Base-by-base conservation (phyloP, 2,888 invertebrate genomes). In the Diarsia mendica region DNA sequence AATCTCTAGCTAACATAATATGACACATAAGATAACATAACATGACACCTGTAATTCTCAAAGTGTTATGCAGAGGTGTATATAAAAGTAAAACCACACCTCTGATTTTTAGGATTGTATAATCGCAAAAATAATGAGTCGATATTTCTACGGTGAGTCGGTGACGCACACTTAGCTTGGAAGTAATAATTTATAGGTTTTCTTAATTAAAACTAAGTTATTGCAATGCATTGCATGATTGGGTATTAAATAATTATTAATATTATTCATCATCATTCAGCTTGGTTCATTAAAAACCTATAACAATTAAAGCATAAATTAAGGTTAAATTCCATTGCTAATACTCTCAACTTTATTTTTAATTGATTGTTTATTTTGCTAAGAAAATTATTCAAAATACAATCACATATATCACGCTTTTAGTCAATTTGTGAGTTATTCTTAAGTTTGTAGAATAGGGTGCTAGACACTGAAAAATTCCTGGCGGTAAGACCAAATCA, bases 291-390 rank as follows among this genome's bases (percentile, higher is more conserved):
- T 72, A 79, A 67, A 70, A 63, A 71, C 49, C 55, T 5, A 20
- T 67, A 0, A 48, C 3, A 44, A n/a, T 64, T n/a, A 65, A 44
- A 6, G 44, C 4, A 13, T 46, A n/a, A n/a, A 49, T 67, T 63
- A 2, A 20, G 2, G n/a, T 55, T 23, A n/a, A 55, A 67, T 68
- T 69, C 46, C 55, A 1, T 39, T 11, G 13, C 49, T 51, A 53
- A 15, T 15, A 51, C n/a, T 55, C 48, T 72, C 23, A n/a, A 55
- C 20, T 33, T 63, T 13, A 67, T 15, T 46, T 61, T 61, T 61
- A 67, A 67, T 44, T 55, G 23, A 61, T 71, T 66, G 20, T 33
- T n/a, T 55, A 51, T 46, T 78, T 11, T 66, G 61, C 63, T 33
- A 68, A 5, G 39, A 61, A 61, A 39, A 11, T 39, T 39, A 20